phyloP scores from a whole-genome alignment of 1,140 invertebrate genomes.

The Drosophila triauraria region DNA sequence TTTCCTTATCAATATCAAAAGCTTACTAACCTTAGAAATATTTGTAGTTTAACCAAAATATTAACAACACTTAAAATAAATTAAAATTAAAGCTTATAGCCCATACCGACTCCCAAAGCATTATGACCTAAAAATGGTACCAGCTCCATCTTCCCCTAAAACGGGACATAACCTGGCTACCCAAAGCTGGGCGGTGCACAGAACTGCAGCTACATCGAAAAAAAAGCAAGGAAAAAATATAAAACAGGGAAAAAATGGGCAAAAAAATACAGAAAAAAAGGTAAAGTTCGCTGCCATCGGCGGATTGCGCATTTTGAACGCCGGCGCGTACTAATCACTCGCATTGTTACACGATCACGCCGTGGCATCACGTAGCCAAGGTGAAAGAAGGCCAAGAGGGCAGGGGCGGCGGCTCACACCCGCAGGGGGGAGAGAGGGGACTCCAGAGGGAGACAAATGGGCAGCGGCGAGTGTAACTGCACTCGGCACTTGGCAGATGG shows the following conservation, averaged over 20 bases:
- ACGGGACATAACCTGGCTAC: not conserved
- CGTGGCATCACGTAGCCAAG: slow-evolving; percentile 48
- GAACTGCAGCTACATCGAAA: not conserved
- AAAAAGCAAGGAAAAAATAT: too few relatives aligned
- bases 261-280: not conserved
- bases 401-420: not conserved
- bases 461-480: slow-evolving; percentile 47
- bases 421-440: too few relatives aligned
- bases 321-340: slow-evolving; percentile 83
- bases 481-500: slow-evolving; percentile 5
- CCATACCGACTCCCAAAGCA: too few relatives aligned
- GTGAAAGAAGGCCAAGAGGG: slow-evolving; percentile 52
- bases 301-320: slow-evolving; percentile 70
- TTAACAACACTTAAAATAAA: not conserved
- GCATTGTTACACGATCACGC: slow-evolving; percentile 81
- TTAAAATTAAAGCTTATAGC: not conserved
- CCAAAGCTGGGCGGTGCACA: not conserved
- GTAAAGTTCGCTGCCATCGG: slow-evolving; percentile 50
- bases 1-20: too few relatives aligned
- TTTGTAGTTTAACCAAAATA: not conserved
- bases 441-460: slow-evolving; percentile 31
- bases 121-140: not conserved
- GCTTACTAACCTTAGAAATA: too few relatives aligned
- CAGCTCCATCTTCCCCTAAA: not conserved
- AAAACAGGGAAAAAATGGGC: not conserved